Base-by-base conservation (phyloP, 2,113 vertebrate species). In the Phycodurus eques region DNA sequence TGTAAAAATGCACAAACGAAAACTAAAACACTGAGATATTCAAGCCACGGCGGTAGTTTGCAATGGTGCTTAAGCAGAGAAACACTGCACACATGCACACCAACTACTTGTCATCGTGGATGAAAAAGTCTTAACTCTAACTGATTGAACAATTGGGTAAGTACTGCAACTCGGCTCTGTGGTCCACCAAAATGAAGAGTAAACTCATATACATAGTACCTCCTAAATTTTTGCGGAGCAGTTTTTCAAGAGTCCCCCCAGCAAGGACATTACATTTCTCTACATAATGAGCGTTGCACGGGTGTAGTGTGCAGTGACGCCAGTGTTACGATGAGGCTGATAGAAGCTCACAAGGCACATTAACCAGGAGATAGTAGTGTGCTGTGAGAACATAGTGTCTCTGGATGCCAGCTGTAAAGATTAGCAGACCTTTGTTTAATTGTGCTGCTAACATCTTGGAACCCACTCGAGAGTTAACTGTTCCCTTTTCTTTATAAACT, bases 401-500 rank as follows among this genome's bases (percentile, higher is more conserved):
- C 85, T 80, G 73, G 76, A 89, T 46, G 70, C 87, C 82, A 79
- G 86, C 85, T 75, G 72, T 88, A 88, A 85, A 91, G 88, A 90
- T 90, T 89, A 90, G 84, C 83, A 82, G 79, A 88, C 85, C 87
- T 89, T 86, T 89, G 84, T 87, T 90, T 91, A 92, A 91, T 92
- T 90, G 87, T 80, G 65, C 83, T 73, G 73, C 77, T 82, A 83
- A 81, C 84, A 79, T 73, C 80, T 70, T 73, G 67, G 77, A 75
- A 83, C 75, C 76, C 78, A 73, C 83, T 87, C 74, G 79, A 76
- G 68, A 76, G 68, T 57, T 54, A 49, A 9, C 76, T 68, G 74
- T 78, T 75, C 64, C 72, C 67, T 72, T 83, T 79, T 80, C 51
- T 66, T 75, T 47, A 44, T 68, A 83, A 82, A 79, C 53, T 73